A percentile compares a stretch with the other conserved stretches of the same genome.
Conservation (phyloP, 2,888 invertebrate genomes). For the Caenorhabditis angaria region DNA sequence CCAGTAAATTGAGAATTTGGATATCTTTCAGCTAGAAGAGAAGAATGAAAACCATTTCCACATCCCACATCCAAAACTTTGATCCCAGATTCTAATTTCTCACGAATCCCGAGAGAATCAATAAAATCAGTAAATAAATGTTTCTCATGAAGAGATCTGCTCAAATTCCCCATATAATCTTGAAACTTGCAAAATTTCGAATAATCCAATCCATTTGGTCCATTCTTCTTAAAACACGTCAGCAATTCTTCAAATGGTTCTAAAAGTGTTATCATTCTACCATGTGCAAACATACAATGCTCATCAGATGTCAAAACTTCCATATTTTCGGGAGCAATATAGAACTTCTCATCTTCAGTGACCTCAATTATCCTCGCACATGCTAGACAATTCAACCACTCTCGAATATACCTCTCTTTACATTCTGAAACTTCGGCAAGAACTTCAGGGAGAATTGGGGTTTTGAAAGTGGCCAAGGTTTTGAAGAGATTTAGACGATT, state of each 20-base stretch:
- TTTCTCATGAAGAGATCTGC: slow-evolving; percentile 45
- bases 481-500: slow-evolving; percentile 43
- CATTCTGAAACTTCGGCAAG: slow-evolving; percentile 41
- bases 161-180: slow-evolving; percentile 39
- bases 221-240: slow-evolving; percentile 49
- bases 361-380: slow-evolving; percentile 54
- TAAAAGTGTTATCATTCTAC: slow-evolving; percentile 30
- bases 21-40: slow-evolving; percentile 46
- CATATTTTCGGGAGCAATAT: slow-evolving; percentile 44
- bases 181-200: slow-evolving; percentile 51
- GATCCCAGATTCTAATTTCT: slow-evolving; percentile 15
- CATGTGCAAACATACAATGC: slow-evolving; percentile 24
- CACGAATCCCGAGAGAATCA: slow-evolving; percentile 12
- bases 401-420: slow-evolving; percentile 54
- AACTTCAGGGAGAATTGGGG: slow-evolving; percentile 33
- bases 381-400: slow-evolving; percentile 54
- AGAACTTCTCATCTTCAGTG: slow-evolving; percentile 51
- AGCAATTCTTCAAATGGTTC: slow-evolving; percentile 40
- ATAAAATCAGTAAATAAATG: slow-evolving; percentile 54
- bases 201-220: slow-evolving; percentile 58
- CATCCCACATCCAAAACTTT: slow-evolving; percentile 54
- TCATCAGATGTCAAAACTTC: slow-evolving; percentile 35
- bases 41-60: slow-evolving; percentile 23
- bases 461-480: slow-evolving; percentile 26
- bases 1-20: slow-evolving; percentile 57